These are phyloP conservation scores for Prunella fulvescens DNA, from an alignment of 2,113 vertebrate species.

Conservation along the genomic window DNA sequence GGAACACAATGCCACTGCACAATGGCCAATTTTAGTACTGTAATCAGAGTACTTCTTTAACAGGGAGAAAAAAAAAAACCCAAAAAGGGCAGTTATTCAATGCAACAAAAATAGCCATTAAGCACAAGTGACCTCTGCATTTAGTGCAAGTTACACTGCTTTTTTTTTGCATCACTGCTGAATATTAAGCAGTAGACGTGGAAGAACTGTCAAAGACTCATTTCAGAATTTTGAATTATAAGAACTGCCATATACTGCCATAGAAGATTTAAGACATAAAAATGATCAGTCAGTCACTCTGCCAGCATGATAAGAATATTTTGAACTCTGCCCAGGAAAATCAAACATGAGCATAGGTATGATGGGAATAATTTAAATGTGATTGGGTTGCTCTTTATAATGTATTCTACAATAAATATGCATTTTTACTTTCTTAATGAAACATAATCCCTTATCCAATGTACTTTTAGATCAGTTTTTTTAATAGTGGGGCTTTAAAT, in stretches of 20 bases:
- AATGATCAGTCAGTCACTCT: background rate
- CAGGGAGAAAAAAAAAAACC: accelerated
- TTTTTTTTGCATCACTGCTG: background rate
- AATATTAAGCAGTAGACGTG: background rate
- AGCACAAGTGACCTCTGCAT: background rate
- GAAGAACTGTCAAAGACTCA: background rate
- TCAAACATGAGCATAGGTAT: background rate
- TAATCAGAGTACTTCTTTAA: background rate
- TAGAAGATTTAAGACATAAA: background rate
- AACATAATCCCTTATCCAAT: background rate
- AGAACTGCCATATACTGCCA: background rate
- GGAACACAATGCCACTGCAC: background rate
- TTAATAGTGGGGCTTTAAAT: background rate
- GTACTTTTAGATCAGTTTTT: background rate
- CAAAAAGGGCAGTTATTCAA: background rate
- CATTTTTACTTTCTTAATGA: background rate
- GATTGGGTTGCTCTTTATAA: background rate
- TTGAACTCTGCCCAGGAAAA: background rate
- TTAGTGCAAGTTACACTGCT: too few species aligned
- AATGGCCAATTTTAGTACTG: background rate
- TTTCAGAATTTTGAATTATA: background rate
- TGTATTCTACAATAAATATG: background rate
- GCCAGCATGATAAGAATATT: background rate
- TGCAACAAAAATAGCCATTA: background rate
- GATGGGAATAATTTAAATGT: background rate